phyloP scores from a whole-genome alignment of 2,888 invertebrate species.

The Drosophila lacicola region DNA sequence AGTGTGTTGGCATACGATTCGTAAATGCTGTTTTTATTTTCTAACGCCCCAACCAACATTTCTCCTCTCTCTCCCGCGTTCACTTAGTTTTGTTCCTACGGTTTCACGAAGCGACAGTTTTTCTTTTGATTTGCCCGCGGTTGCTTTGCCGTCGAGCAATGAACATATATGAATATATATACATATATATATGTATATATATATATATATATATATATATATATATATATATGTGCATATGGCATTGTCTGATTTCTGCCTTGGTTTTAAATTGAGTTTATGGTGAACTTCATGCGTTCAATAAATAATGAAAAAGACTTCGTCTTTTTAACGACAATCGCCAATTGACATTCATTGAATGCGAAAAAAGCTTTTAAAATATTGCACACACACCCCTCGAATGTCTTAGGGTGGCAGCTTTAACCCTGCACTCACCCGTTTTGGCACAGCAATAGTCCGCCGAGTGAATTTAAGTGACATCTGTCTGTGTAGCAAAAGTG shows the following conservation, averaged over 20 bases:
- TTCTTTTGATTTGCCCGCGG: constrained; percentile 36
- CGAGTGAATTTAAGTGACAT: constrained; percentile 52
- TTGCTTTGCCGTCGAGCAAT: constrained; percentile 28
- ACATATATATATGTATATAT: neutral
- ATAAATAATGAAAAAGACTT: constrained; percentile 22
- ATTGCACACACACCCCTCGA: constrained; percentile 6
- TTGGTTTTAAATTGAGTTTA: constrained; percentile 44
- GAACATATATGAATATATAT: too few relatives aligned
- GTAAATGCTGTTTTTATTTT: constrained; percentile 13
- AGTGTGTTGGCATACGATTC: constrained; percentile 14
- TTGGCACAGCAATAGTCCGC: constrained; percentile 9
- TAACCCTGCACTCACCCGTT: neutral
- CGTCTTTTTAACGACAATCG: constrained; percentile 11
- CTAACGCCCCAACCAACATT: neutral
- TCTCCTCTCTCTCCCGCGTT: neutral
- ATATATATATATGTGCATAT: neutral
- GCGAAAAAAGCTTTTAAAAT: constrained; percentile 54
- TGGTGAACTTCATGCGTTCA: constrained; percentile 35
- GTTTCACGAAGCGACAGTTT: constrained; percentile 45
- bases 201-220: too few relatives aligned
- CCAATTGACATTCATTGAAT: constrained; percentile 50
- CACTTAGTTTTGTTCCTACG: constrained; percentile 33
- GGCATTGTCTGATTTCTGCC: constrained; percentile 5
- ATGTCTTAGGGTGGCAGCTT: neutral
- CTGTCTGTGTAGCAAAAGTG: constrained; percentile 45